Evolutionary conservation across 2,113 vertebrate species (phyloP).

Genomic region (Numenius arquata): DNA sequence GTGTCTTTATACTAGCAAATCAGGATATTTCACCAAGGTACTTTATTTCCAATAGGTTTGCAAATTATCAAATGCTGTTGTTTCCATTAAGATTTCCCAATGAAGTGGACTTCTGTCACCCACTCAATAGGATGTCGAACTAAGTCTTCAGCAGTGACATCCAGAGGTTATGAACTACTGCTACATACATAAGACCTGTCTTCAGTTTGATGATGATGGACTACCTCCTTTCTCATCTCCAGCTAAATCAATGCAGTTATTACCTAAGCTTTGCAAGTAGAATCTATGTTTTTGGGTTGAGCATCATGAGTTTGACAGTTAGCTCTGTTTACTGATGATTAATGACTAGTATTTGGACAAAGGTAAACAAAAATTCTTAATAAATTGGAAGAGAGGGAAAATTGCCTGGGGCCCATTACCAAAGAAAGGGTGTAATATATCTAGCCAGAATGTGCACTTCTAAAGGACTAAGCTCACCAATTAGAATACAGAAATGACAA

Average conservation of each 20-base stretch:
- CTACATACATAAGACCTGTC: background rate
- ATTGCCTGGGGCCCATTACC: background rate
- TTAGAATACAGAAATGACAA: slow-evolving; percentile 36
- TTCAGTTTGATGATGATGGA: background rate
- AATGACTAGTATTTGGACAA: slow-evolving; percentile 33
- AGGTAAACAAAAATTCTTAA: slow-evolving; percentile 46
- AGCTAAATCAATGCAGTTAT: background rate
- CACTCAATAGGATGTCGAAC: background rate
- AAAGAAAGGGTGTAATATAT: slow-evolving; percentile 12
- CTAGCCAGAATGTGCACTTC: background rate
- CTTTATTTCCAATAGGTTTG: background rate
- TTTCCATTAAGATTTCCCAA: background rate
- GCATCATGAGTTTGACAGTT: background rate
- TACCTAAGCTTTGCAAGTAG: background rate
- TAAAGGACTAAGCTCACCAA: slow-evolving; percentile 2
- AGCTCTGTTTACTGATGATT: slow-evolving; percentile 14
- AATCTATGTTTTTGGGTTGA: background rate
- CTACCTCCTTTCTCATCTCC: background rate
- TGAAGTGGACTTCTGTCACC: background rate
- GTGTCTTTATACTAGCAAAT: background rate
- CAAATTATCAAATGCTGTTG: background rate
- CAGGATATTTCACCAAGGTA: background rate
- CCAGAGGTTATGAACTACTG: background rate
- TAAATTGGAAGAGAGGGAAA: slow-evolving; percentile 27
- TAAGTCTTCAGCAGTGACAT: background rate